Evolutionary conservation across 2,888 invertebrate genomes (phyloP).

Genomic region (Hypselothyrea guttata): DNA sequence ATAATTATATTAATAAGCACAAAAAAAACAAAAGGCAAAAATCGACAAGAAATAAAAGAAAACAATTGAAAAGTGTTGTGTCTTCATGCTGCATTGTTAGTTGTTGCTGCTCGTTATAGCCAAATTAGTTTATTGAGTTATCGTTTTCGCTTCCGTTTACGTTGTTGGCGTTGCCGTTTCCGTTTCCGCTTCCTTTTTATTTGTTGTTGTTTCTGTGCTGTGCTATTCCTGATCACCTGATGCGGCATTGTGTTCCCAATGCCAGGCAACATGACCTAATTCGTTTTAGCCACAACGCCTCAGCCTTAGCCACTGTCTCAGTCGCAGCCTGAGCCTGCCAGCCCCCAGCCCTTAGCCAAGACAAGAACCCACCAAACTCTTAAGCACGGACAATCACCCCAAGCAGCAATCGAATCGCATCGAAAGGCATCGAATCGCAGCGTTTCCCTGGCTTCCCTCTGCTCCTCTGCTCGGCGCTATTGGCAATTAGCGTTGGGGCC

Average conservation of each 20-base stretch:
- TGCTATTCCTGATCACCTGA: slow-evolving; percentile 39
- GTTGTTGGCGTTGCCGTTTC: background rate
- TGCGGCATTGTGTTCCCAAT: slow-evolving; percentile 31
- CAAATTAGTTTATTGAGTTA: background rate
- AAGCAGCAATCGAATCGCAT: background rate
- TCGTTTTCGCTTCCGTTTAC: background rate
- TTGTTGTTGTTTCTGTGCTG: slow-evolving; percentile 2
- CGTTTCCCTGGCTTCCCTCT: slow-evolving; percentile 25
- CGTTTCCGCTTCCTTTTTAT: background rate
- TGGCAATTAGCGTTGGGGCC: background rate
- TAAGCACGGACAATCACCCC: background rate
- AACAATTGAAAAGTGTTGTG: slow-evolving; percentile 7
- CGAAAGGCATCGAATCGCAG: no score
- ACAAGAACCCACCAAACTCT: slow-evolving; percentile 30
- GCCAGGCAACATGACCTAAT: slow-evolving; percentile 64
- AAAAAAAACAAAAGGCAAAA: background rate
- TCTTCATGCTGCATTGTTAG: slow-evolving; percentile 10
- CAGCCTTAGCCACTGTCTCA: slow-evolving; percentile 22
- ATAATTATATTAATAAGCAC: background rate
- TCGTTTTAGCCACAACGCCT: slow-evolving; percentile 11
- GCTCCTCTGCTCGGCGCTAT: background rate
- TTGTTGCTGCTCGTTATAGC: slow-evolving; percentile 3
- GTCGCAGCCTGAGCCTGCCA: background rate
- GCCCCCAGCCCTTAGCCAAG: slow-evolving; percentile 28
- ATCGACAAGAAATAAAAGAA: background rate